Base-by-base conservation (phyloP, 2,113 vertebrate genomes). In the Callopanchax toddi region DNA sequence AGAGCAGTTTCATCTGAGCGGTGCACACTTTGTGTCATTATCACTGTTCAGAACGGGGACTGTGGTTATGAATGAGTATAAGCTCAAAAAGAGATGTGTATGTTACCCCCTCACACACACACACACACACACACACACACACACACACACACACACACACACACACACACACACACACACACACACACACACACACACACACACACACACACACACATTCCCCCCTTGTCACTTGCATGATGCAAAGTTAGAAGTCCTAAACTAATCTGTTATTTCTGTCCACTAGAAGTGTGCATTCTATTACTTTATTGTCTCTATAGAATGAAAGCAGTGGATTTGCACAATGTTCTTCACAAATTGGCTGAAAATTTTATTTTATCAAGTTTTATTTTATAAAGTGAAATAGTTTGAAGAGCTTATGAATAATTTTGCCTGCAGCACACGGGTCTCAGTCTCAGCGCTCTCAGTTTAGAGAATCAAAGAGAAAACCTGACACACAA, bases 121-220 rank as follows among this genome's bases (percentile, higher is more conserved):
- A 54, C 50, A 55, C 37, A 60, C 26, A 15, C 50, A 32, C 15
- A 49, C 44, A 54, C 50, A 55, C 37, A 60, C 40, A 15, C 17
- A 15, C 50, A 32, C 15, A 49, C 44, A 54, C 50, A 55, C 37
- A 60, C 26, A n/a, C 40, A 15, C 17, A 15, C 50, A 32, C 15
- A 49, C 44, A 54, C 50, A 55, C 37, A 60, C 26, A n/a, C 40
- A 15, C 17, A 15, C 50, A 32, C 15, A 49, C 44, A 54, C 50
- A 55, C 37, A 60, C 26, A n/a, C 40, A 15, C 17, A 15, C 50
- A 32, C 15, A 49, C 44, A 54, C 50, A 55, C 37, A 60, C 26
- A n/a, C 40, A 15, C 17, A 15, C 50, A 32, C 15, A 49, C 44
- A 54, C 50, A 55, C 37, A 60, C 26, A n/a, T 29, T 7, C 39